Evolutionary conservation across 2,888 invertebrate species (phyloP), one percentile per base, ranked within the genome.

Genomic region (Acleris laterana): DNA sequence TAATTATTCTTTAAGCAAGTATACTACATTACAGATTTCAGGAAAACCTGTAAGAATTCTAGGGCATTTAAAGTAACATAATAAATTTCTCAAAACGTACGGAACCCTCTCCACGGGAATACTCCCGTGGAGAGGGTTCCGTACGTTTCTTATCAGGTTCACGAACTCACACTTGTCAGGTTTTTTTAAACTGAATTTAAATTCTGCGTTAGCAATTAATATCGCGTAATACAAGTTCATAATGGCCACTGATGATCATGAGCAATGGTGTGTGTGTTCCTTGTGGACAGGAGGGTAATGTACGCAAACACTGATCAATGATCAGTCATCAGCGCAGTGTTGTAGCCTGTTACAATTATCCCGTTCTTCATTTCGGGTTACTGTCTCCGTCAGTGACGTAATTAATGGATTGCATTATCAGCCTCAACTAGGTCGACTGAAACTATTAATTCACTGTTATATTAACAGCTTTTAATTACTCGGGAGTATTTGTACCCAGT

Each of bases 221-320:
- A 5, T n/a, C n/a, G n/a, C 16, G n/a, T 6, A 44, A 16, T 44
- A 4, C 16, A 44, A 44, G 48, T 53, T 53, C 22, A 48, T 48
- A 59, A 53, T 20, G 42, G 4, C 13, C 20, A 5, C 58, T 32
- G 38, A 50, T 25, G 19, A 59, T 64, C 38, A 53, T 59, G 38
- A 16, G n/a, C 25, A 17, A 53, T 64, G 55, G 49, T 49, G 64
- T 59, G 60, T 17, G 42, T 59, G 49, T n/a, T 60, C 28, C 38
- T 58, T 20, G 53, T 57, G 44, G 38, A 44, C 60, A 64, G 38
- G 38, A 38, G 38, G 38, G 38, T 60, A 28, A 16, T 28, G 50
- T 28, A 59, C 63, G 59, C 64, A 60, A 56, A 61, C 65, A 56
- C 62, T 62, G 66, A 66, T 66, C 57, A 66, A 62, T 57, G 61